Evolutionary conservation across 2,888 invertebrate species (phyloP).

Genomic region (Platycheirus rosarum): DNA sequence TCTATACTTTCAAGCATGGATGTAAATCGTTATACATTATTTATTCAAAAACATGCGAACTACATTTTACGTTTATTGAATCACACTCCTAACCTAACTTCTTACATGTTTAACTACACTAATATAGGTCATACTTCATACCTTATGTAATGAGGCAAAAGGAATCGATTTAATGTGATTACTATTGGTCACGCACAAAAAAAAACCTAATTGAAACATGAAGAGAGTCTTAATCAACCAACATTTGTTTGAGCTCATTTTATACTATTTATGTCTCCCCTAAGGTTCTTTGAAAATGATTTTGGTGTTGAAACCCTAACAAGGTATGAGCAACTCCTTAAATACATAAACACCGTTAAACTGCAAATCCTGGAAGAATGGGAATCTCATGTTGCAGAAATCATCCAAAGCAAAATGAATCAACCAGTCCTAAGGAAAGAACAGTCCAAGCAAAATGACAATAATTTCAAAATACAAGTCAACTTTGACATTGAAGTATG

Average conservation of each 20-base stretch:
- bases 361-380: slow-evolving; percentile 87
- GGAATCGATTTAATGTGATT: background rate
- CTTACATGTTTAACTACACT: background rate
- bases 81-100: too few relatives aligned
- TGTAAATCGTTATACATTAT: too few relatives aligned
- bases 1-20: too few relatives aligned
- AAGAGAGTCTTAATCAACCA: background rate
- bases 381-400: slow-evolving; percentile 86
- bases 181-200: background rate
- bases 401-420: slow-evolving; percentile 86
- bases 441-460: background rate
- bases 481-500: slow-evolving; percentile 85
- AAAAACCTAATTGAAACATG: background rate
- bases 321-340: slow-evolving; percentile 86
- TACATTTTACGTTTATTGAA: too few relatives aligned
- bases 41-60: too few relatives aligned
- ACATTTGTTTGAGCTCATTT: too few relatives aligned
- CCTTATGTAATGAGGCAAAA: background rate
- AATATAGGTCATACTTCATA: background rate
- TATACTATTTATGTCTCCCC: background rate
- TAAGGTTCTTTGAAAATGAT: slow-evolving; percentile 84
- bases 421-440: slow-evolving; percentile 85
- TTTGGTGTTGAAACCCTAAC: slow-evolving; percentile 78
- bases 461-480: slow-evolving; percentile 83
- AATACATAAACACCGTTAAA: slow-evolving; percentile 86